phyloP scores from a whole-genome alignment of 2,113 vertebrate species.

The Xiphorhynchus elegans region DNA sequence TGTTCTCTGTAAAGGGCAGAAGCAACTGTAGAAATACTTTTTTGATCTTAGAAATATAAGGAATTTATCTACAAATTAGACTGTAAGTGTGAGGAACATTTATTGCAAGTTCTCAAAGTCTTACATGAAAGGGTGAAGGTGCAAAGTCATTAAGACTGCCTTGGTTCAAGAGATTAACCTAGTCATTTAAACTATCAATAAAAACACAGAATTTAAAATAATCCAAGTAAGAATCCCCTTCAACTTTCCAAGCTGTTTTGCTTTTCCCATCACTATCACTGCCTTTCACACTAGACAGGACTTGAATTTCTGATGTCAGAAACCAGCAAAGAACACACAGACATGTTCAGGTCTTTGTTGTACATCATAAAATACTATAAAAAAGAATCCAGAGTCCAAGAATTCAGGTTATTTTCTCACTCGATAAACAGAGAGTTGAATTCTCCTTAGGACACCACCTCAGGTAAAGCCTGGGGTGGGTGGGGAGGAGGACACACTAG shows the following conservation, averaged over 20 bases:
- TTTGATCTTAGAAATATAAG: neutral
- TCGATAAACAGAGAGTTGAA: neutral
- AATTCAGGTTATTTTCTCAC: neutral
- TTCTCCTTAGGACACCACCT: neutral
- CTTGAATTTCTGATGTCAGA: neutral
- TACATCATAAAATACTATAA: neutral
- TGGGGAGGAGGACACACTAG: neutral
- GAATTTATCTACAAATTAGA: neutral
- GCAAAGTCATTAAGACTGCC: conserved; percentile 20
- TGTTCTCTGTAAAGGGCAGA: neutral
- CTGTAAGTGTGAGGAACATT: conserved; percentile 1
- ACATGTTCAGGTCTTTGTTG: conserved; percentile 9
- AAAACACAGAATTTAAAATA: conserved; percentile 27
- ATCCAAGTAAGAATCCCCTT: conserved; percentile 46
- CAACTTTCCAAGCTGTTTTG: conserved; percentile 20
- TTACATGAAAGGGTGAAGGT: conserved; percentile 36
- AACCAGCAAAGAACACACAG: conserved; percentile 32
- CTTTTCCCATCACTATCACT: neutral
- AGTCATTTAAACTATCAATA: conserved; percentile 18
- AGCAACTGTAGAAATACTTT: neutral
- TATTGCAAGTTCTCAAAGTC: neutral
- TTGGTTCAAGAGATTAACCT: conserved; percentile 47
- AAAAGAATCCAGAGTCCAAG: neutral
- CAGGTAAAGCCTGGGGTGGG: neutral
- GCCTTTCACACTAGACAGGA: neutral